Conservation (phyloP, 2,113 vertebrate species). For the Pterocles gutturalis region DNA sequence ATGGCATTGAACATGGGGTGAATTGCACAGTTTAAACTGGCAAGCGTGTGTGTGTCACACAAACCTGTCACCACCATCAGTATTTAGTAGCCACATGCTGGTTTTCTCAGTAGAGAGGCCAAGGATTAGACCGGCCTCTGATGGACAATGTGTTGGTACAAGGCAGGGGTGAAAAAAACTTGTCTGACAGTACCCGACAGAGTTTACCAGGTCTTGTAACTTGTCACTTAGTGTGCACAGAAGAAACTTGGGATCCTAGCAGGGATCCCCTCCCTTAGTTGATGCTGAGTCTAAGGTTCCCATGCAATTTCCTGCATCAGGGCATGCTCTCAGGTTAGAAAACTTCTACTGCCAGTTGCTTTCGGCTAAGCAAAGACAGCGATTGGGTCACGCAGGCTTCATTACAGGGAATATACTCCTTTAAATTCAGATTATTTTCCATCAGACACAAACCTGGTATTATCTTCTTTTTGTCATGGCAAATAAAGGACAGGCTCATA, state of each 20-base stretch:
- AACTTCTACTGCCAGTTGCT: background rate
- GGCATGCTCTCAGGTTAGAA: background rate
- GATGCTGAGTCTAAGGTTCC: background rate
- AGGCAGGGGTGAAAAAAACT: background rate
- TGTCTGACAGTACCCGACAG: rapidly evolving
- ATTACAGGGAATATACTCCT: constrained; percentile 2
- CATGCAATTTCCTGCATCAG: background rate
- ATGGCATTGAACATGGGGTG: background rate
- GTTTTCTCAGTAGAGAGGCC: background rate
- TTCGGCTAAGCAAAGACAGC: background rate
- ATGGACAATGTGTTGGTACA: background rate
- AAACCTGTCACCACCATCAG: background rate
- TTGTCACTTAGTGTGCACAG: rapidly evolving
- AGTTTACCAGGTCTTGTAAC: background rate
- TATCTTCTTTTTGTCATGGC: constrained; percentile 66
- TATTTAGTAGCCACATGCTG: background rate
- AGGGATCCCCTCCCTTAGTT: background rate
- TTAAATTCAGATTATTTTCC: constrained; percentile 44
- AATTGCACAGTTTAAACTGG: background rate
- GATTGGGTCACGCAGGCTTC: background rate
- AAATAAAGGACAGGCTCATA: constrained; percentile 66
- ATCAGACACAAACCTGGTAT: constrained; percentile 53
- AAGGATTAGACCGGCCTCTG: background rate
- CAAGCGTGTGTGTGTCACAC: background rate
- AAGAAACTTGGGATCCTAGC: background rate